phyloP scores from a whole-genome alignment of 2,113 vertebrate genomes.

The Spheniscus mendiculus region DNA sequence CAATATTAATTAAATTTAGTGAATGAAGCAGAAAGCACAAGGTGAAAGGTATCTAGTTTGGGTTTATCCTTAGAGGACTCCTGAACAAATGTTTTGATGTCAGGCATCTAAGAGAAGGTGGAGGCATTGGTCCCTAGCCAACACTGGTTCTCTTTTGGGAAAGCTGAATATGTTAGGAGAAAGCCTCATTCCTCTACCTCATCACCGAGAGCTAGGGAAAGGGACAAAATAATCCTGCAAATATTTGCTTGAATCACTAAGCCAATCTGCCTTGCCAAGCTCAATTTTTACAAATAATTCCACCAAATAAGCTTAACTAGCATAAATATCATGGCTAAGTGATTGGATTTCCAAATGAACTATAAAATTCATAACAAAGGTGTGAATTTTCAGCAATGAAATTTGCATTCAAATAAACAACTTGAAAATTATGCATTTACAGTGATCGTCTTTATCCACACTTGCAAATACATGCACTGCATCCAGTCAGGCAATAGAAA shows the following conservation, averaged over 20 bases:
- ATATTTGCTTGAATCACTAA: neutral
- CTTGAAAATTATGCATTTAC: neutral
- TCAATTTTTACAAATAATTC: neutral
- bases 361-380: neutral
- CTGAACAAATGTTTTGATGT: neutral
- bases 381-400: neutral
- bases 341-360: neutral
- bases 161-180: neutral
- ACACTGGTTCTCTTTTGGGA: neutral
- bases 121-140: neutral
- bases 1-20: neutral
- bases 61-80: neutral
- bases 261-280: neutral
- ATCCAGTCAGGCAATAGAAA: neutral
- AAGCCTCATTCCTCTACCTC: neutral
- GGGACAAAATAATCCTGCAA: neutral
- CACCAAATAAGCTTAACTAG: neutral
- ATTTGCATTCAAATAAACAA: neutral
- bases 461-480: rapidly evolving
- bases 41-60: neutral
- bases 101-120: neutral
- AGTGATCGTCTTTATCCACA: neutral
- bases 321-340: neutral
- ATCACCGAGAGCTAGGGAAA: neutral
- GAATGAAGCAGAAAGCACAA: neutral